Evolutionary conservation across 2,113 vertebrate genomes (phyloP).

Genomic region (Mastomys natalensis): DNA sequence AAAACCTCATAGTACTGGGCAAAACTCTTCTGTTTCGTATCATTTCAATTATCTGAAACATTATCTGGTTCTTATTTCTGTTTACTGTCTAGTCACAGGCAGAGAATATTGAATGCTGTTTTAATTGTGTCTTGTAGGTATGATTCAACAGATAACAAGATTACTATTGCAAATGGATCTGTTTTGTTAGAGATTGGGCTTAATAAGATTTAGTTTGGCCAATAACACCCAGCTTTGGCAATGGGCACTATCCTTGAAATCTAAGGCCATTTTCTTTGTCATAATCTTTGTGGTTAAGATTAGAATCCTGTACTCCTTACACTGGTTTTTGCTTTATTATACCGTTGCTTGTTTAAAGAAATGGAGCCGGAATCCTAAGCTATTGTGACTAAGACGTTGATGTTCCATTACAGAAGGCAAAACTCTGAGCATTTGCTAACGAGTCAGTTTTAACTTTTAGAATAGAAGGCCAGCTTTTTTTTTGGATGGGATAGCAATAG

Average conservation of each 20-base stretch:
- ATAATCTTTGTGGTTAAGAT: neutral
- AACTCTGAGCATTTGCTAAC: constrained; percentile 20
- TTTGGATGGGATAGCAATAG: no score
- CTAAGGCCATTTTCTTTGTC: constrained; percentile 9
- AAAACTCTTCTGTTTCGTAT: constrained; percentile 19
- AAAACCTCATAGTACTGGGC: constrained; percentile 22
- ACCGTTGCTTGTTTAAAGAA: neutral
- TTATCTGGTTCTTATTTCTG: constrained; percentile 55
- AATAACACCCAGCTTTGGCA: neutral
- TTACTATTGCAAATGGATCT: constrained; percentile 39
- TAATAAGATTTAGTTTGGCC: constrained; percentile 12
- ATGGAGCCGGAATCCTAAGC: neutral
- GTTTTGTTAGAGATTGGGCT: constrained; percentile 47
- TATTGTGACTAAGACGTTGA: neutral
- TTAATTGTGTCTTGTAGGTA: constrained; percentile 45
- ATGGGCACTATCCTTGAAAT: constrained; percentile 1
- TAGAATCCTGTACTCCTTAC: neutral
- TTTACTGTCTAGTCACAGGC: constrained; percentile 46
- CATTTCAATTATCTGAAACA: constrained; percentile 61
- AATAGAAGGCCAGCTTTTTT: neutral
- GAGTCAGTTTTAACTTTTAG: neutral
- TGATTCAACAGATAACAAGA: constrained; percentile 21
- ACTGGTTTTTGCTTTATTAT: neutral
- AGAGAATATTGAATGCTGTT: constrained; percentile 32
- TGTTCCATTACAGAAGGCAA: constrained; percentile 20